Base-by-base conservation (phyloP, 2,888 invertebrate species). In the Tetragonula carbonaria region DNA sequence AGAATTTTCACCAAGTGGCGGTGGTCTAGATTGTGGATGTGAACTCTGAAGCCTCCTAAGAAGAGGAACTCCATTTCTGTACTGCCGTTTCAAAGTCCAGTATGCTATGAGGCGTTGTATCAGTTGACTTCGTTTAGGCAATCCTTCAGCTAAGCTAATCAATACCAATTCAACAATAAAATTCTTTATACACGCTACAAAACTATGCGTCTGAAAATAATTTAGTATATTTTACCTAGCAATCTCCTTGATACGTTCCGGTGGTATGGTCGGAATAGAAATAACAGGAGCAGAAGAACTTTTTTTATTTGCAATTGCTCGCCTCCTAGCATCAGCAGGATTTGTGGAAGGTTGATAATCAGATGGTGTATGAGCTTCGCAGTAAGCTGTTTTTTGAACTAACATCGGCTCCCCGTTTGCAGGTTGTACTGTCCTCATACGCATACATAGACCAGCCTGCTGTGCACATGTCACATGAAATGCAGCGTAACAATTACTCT, bases 381-480 rank as follows among this genome's bases (percentile, higher is more conserved):
- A 99, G 94, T 97, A 99, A 18, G 99, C 99, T 91, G 98, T 98
- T 94, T 99, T 99, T 92, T 98, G 97, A 0, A 99, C 98, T 78
- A 97, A 96, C 87, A 98, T 97, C 0, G 98, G 97, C 90, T 97
- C 95, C 73, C 97, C 96, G 92, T 97, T 96, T 74, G 95, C 93
- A 53, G 94, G 94, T 91, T 97, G 96, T 0, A 98, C 97, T 0
- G 99, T 98, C 93, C 99, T 98, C 97, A 99, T 99, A 93, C 98
- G 98, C 99, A 99, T 99, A 93, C 98, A 98, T 1, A 99, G 95
- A 0, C 97, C 98, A 45, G 99, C 99, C 93, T 98, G 98, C 94
- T 99, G 99, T 0, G 99, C 99, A 95, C 99, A 99, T 0, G 99
- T 99, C 4, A 99, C 99, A 94, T 99, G 99, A 95, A 99, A 99